These are phyloP conservation scores for Anadara kagoshimensis DNA, from an alignment of 1,140 invertebrate genomes.

Conservation along the genomic window DNA sequence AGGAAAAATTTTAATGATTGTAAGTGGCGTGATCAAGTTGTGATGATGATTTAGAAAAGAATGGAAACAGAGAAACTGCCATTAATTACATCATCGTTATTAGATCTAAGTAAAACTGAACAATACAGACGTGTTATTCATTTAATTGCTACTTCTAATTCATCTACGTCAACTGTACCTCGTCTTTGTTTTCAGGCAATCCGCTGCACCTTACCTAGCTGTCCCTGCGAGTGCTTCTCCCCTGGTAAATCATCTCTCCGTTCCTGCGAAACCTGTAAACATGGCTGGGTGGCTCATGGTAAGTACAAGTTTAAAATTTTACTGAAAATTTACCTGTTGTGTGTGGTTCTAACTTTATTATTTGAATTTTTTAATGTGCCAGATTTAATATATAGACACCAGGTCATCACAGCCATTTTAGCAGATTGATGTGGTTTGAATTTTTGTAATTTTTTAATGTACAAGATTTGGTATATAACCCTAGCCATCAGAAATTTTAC, in stretches of 20 bases:
- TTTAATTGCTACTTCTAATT: slow-evolving; percentile 40
- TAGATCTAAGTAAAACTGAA: slow-evolving; percentile 48
- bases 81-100: slow-evolving; percentile 8
- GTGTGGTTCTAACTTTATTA: neutral
- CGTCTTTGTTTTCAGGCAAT: slow-evolving; percentile 79
- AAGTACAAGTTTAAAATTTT: slow-evolving; percentile 70
- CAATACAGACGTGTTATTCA: slow-evolving; percentile 49
- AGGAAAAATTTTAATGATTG: too few species aligned
- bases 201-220: slow-evolving; percentile 82
- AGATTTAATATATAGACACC: too few species aligned
- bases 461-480: too few species aligned
- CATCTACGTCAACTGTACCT: slow-evolving; percentile 37
- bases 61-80: neutral
- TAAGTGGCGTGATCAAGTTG: too few species aligned
- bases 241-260: slow-evolving; percentile 82
- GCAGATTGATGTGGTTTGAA: too few species aligned
- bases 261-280: slow-evolving; percentile 83
- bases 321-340: too few species aligned
- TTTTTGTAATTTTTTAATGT: too few species aligned
- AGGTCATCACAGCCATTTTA: too few species aligned
- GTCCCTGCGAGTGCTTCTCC: slow-evolving; percentile 84
- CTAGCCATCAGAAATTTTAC: too few species aligned
- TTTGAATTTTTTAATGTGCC: too few species aligned
- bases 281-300: slow-evolving; percentile 88
- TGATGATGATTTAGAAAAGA: too few species aligned